These are phyloP conservation scores for Melieria picta DNA, from an alignment of 2,888 invertebrate genomes.

Conservation along the genomic window DNA sequence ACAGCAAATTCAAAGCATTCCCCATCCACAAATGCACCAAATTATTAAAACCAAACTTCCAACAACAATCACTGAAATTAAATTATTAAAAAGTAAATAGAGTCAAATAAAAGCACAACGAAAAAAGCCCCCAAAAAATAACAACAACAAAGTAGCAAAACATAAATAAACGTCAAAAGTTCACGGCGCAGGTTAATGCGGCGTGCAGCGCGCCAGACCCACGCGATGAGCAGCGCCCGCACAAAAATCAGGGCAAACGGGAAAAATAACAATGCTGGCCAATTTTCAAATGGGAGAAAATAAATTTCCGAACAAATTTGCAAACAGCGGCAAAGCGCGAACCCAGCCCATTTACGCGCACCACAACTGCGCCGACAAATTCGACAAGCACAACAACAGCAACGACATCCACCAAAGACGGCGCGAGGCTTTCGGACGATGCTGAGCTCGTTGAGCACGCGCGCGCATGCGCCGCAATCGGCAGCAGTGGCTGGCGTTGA, in stretches of 20 bases:
- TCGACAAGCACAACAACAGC: too few relatives aligned
- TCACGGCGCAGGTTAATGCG: slow-evolving; percentile 29
- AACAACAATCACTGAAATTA: too few relatives aligned
- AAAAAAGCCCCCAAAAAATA: not conserved
- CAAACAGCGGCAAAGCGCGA: slow-evolving; percentile 18
- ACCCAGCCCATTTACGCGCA: slow-evolving; percentile 15
- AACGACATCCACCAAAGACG: not conserved
- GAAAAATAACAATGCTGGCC: slow-evolving; percentile 27
- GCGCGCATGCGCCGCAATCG: slow-evolving; percentile 1
- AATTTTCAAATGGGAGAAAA: not conserved
- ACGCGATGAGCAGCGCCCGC: slow-evolving; percentile 20
- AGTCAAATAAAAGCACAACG: too few relatives aligned
- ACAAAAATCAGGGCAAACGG: slow-evolving; percentile 28
- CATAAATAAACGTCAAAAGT: slow-evolving; percentile 25
- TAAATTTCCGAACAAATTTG: not conserved
- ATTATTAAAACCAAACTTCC: too few relatives aligned
- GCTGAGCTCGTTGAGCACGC: not conserved
- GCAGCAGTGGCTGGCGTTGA: not conserved
- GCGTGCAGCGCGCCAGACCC: slow-evolving; percentile 12
- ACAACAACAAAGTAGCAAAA: not conserved
- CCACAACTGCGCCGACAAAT: too few relatives aligned
- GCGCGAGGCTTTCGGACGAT: not conserved
- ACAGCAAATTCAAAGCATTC: too few relatives aligned
- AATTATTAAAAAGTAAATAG: too few relatives aligned
- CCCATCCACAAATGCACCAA: too few relatives aligned